Conservation (phyloP, 2,888 invertebrate species). For the Rhyacophila evoluta region DNA sequence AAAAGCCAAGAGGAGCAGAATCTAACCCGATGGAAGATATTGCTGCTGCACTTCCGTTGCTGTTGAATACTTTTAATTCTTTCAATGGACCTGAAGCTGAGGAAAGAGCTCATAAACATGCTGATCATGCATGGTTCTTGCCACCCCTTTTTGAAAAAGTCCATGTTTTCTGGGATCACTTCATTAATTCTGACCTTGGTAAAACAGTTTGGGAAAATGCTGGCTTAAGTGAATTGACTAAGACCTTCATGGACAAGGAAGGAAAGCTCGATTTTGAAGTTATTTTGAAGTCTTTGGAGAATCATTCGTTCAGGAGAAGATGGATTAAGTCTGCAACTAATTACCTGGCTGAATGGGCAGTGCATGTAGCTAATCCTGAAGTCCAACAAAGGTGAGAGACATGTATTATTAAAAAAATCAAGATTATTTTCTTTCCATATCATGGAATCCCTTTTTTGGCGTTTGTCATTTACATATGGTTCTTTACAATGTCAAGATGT, state of each 20-base stretch:
- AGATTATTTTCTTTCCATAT: too few species aligned
- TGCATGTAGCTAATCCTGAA: constrained; percentile 80
- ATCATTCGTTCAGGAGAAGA: constrained; percentile 81
- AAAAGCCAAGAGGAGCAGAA: constrained; percentile 57
- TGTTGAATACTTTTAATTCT: constrained; percentile 75
- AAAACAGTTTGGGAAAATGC: constrained; percentile 80
- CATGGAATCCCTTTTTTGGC: too few species aligned
- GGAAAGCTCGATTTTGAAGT: constrained; percentile 79
- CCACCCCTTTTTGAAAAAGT: constrained; percentile 78
- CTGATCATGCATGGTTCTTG: constrained; percentile 78
- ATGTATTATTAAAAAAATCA: neutral
- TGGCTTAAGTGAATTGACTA: constrained; percentile 77
- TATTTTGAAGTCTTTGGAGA: constrained; percentile 83
- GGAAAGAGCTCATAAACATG: constrained; percentile 73
- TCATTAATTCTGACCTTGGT: constrained; percentile 83
- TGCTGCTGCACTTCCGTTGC: constrained; percentile 74
- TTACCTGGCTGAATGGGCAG: constrained; percentile 80
- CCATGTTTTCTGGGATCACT: constrained; percentile 83
- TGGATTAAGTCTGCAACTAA: constrained; percentile 84
- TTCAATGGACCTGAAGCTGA: constrained; percentile 74
- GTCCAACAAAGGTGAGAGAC: constrained; percentile 75
- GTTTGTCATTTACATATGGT: too few species aligned
- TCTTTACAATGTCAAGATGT: too few species aligned
- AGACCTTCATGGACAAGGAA: constrained; percentile 75
- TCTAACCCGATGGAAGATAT: constrained; percentile 58